Evolutionary conservation across 2,113 vertebrate species (phyloP).

Genomic region (Glaucidium brasilianum): DNA sequence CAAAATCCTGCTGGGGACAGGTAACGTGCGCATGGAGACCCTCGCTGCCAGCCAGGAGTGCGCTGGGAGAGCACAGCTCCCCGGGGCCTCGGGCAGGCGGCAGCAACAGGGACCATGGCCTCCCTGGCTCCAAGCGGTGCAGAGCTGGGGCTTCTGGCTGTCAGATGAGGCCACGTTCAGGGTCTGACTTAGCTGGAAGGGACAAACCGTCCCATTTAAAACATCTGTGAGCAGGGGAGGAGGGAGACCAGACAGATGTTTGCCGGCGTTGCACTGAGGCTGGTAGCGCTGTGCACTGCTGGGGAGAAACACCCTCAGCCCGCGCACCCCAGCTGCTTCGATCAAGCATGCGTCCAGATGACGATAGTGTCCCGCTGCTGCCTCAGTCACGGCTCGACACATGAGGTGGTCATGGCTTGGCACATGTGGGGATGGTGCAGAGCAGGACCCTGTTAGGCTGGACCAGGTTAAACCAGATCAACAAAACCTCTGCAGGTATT

Average conservation of each 20-base stretch:
- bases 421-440: fast-evolving
- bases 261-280: neutral
- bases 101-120: fast-evolving
- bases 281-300: fast-evolving
- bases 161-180: fast-evolving
- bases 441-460: neutral
- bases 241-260: neutral
- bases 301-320: neutral
- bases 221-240: neutral
- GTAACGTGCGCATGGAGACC: neutral
- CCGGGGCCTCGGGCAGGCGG: neutral
- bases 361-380: neutral
- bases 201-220: neutral
- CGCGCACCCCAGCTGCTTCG: fast-evolving
- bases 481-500: neutral
- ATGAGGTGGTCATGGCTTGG: fast-evolving
- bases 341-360: fast-evolving
- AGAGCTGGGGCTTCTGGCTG: fast-evolving
- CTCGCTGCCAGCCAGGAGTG: neutral
- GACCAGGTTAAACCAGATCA: neutral
- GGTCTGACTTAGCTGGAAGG: neutral
- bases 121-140: fast-evolving
- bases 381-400: neutral
- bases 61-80: fast-evolving
- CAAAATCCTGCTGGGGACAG: neutral